Evolutionary conservation across 2,797 vertebrate genomes (phyloP), one percentile per base, ranked within the genome.

Genomic region (Gymnopithys bicolor): DNA sequence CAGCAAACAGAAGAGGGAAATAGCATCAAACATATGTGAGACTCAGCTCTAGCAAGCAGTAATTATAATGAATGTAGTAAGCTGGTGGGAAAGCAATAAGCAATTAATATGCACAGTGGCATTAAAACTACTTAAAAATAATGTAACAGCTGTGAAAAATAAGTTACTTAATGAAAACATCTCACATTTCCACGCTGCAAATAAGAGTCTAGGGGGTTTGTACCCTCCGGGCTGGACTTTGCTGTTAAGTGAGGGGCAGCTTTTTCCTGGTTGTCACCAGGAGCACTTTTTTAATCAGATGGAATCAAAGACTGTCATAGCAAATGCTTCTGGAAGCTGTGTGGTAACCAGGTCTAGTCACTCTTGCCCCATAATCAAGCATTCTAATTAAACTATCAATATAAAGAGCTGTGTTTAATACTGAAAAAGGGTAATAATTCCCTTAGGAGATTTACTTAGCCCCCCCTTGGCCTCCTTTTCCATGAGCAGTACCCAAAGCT

Each of bases 51-150:
- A 83, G 73, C 69, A 92, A 93, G 64, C 1, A 17, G 85, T 96
- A 90, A 56, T 94, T 55, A 19, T 93, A 94, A 97, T 94, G 89
- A 97, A 88, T 63, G 92, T 87, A 95, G 88, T 71, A 70, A 96
- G 89, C 92, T 94, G 73, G 58, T 95, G 96, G 96, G 94, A 93
- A 49, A 53, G 95, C 95, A 97, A 88, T 94, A 97, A 97, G 89
- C 73, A 91, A 96, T 97, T 97, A 95, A 97, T 95, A 96, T 89
- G 81, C 95, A 93, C 55, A 87, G 89, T 87, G 89, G 84, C 95
- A 97, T 97, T 97, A 97, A 96, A 93, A 90, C 93, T 95, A 96
- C 94, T 97, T 96, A 87, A 97, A 96, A 96, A 97, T 96, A 95
- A 89, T 71, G 28, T 94, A 96, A 94, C 97, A 98, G 97, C 97